Percentiles rank a stretch among this genome's conserved stretches.
Conservation (phyloP, 2,797 vertebrate genomes). For the Sebastes elongatus region DNA sequence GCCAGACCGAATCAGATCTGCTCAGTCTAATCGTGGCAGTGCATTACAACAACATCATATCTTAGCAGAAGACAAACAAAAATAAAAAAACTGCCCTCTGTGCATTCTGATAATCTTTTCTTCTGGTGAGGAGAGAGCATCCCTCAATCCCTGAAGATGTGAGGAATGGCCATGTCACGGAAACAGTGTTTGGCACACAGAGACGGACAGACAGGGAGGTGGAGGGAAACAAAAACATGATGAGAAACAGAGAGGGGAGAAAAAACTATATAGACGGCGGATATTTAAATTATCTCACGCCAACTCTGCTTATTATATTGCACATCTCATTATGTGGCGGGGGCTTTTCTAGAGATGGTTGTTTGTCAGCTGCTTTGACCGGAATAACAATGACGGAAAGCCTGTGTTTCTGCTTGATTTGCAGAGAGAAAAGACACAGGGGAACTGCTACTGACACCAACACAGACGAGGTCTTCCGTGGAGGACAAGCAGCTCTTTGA, state of each 20-base stretch:
- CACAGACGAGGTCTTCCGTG: background rate
- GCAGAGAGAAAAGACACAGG: constrained; percentile 26
- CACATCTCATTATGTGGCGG: constrained; percentile 73
- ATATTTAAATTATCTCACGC: constrained; percentile 68
- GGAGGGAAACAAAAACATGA: constrained; percentile 41
- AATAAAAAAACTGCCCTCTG: background rate
- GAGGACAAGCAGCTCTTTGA: background rate
- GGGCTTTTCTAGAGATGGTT: constrained; percentile 56
- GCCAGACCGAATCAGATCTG: constrained; percentile 4
- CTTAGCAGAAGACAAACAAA: background rate
- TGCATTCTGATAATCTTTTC: constrained; percentile 19
- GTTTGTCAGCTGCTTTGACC: constrained; percentile 69
- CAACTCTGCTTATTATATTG: constrained; percentile 75
- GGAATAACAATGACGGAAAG: constrained; percentile 61
- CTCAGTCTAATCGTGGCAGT: background rate
- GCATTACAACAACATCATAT: constrained; percentile 1
- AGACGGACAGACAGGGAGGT: constrained; percentile 1
- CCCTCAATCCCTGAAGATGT: constrained; percentile 46
- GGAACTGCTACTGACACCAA: background rate
- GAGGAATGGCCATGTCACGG: constrained; percentile 54
- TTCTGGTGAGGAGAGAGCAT: constrained; percentile 12
- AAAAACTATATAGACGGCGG: constrained; percentile 22
- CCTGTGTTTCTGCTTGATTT: constrained; percentile 48
- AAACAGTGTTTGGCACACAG: constrained; percentile 35
- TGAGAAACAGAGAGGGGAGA: constrained; percentile 24